Conservation (phyloP, 1,140 invertebrate species). For the Heliothis virescens region DNA sequence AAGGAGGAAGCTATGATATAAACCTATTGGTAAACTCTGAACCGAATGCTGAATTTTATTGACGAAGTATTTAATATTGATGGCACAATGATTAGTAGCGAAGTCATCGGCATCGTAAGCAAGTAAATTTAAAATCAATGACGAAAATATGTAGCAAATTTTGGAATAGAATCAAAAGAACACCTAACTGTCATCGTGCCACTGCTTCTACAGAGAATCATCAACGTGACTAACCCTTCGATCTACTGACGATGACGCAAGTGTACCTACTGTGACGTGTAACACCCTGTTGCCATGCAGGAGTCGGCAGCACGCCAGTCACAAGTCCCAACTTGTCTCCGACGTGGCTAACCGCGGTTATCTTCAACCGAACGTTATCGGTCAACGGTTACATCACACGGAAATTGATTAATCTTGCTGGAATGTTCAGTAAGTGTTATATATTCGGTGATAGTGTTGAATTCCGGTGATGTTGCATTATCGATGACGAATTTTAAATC, state of each 20-base stretch:
- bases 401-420: slow-evolving; percentile 21
- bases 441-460: neutral
- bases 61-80: too few relatives aligned
- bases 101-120: too few relatives aligned
- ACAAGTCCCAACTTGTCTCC: slow-evolving; percentile 9
- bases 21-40: too few relatives aligned
- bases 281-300: neutral
- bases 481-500: neutral
- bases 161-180: too few relatives aligned
- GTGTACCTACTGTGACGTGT: neutral
- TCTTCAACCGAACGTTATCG: slow-evolving; percentile 7
- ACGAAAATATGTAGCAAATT: too few relatives aligned
- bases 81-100: too few relatives aligned
- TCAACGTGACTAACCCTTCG: neutral
- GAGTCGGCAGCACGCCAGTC: neutral
- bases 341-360: slow-evolving; percentile 6
- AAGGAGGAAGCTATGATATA: too few relatives aligned
- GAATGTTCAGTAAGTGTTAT: neutral
- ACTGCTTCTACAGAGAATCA: slow-evolving; percentile 3
- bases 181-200: neutral
- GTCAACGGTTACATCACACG: neutral
- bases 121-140: too few relatives aligned
- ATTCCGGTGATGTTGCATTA: neutral
- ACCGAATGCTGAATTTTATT: too few relatives aligned
- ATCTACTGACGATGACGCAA: neutral